Evolutionary conservation across 2,797 vertebrate genomes (phyloP).

Genomic region (Sardinella longiceps): DNA sequence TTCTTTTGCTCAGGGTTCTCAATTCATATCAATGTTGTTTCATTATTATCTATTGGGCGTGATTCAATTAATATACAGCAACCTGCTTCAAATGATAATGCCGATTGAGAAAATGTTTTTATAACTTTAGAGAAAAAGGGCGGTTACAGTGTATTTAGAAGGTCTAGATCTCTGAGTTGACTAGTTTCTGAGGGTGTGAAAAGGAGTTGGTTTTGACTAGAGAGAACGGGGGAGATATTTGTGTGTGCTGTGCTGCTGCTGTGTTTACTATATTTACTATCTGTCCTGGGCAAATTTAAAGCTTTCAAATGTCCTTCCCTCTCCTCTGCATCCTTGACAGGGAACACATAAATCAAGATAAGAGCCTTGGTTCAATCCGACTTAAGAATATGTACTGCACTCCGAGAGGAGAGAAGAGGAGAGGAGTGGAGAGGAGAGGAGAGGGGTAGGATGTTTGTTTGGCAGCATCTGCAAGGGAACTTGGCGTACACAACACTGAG

Average conservation of each 20-base stretch:
- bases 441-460: too few species aligned
- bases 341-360: constrained; percentile 11
- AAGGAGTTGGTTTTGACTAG: neutral
- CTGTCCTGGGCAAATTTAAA: neutral
- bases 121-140: neutral
- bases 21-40: neutral
- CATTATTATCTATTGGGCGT: neutral
- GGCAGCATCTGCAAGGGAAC: too few species aligned
- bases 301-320: constrained; percentile 23
- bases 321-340: neutral
- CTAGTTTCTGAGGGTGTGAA: neutral
- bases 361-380: neutral
- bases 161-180: neutral
- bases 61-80: neutral
- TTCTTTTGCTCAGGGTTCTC: neutral
- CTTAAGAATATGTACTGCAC: neutral
- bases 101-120: neutral
- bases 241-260: neutral
- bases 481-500: too few species aligned
- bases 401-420: neutral
- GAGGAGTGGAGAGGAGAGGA: neutral
- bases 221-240: neutral
- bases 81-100: neutral
- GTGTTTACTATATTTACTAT: neutral
- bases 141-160: neutral